phyloP scores from a whole-genome alignment of 1,140 invertebrate species.

The Hypsibius dujardini region DNA sequence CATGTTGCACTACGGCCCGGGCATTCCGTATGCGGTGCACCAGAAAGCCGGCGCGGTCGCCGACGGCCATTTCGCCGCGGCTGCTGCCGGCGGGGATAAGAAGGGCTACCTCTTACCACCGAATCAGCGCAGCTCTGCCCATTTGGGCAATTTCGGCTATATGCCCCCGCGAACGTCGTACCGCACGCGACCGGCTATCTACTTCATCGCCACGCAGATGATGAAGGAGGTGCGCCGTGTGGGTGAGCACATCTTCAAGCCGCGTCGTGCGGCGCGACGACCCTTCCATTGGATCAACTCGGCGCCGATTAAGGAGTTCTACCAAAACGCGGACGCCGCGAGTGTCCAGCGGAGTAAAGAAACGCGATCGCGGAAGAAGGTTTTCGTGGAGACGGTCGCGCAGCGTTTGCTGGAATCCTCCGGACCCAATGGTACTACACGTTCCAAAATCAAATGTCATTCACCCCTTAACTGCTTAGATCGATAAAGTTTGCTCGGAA shows the following conservation, averaged over 20 bases:
- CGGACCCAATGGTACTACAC: not conserved
- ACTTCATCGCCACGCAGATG: constrained; percentile 55
- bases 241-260: constrained; percentile 60
- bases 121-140: constrained; percentile 33
- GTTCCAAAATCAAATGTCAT: not conserved
- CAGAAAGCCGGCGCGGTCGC: constrained; percentile 17
- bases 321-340: not conserved
- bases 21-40: not conserved
- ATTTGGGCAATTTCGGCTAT: not conserved
- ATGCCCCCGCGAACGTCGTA: constrained; percentile 21
- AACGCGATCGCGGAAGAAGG: not conserved
- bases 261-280: constrained; percentile 63
- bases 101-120: constrained; percentile 31
- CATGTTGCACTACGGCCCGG: not conserved
- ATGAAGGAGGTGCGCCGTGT: constrained; percentile 67
- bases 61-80: constrained; percentile 18
- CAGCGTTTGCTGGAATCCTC: not conserved
- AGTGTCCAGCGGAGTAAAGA: not conserved
- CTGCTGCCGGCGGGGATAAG: no score
- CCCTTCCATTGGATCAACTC: constrained; percentile 70
- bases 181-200: constrained; percentile 86
- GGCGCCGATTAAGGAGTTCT: constrained; percentile 47
- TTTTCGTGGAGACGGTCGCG: not conserved
- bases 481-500: not conserved
- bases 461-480: not conserved